A percentile compares a stretch with the other conserved stretches of the same genome.
Evolutionary conservation across 2,113 vertebrate genomes (phyloP).

Genomic region (Lamprotornis superbus): DNA sequence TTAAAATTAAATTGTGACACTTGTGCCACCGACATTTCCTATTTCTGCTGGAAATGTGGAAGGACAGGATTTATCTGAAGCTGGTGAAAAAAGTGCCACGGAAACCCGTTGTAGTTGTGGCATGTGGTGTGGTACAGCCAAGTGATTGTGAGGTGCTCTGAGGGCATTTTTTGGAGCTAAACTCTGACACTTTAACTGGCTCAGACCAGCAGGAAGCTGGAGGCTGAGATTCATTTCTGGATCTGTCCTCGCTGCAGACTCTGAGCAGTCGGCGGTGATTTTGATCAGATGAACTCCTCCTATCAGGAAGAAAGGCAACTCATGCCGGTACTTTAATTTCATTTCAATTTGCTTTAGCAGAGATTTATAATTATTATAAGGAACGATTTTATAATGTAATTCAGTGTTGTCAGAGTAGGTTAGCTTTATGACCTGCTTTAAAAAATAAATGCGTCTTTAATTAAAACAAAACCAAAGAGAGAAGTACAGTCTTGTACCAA

Average conservation of each 20-base stretch:
- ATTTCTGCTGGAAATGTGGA: not conserved
- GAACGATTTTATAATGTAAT: conserved; percentile 59
- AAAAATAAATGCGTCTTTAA: conserved; percentile 70
- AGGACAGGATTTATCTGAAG: not conserved
- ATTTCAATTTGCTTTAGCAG: conserved; percentile 62
- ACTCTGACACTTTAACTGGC: not conserved
- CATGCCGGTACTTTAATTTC: conserved; percentile 12
- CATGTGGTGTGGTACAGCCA: not conserved
- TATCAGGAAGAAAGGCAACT: conserved; percentile 5
- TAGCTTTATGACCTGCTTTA: conserved; percentile 67
- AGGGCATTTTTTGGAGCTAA: not conserved
- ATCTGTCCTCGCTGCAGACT: not conserved
- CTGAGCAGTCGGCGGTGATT: not conserved
- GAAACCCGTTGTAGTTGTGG: not conserved
- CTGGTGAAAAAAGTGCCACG: not conserved
- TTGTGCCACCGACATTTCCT: not conserved
- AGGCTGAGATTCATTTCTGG: not conserved
- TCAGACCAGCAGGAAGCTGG: not conserved
- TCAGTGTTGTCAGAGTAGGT: conserved; percentile 61
- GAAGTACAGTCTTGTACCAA: conserved; percentile 66
- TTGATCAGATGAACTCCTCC: not conserved
- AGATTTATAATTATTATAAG: conserved; percentile 62
- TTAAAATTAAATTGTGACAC: not conserved
- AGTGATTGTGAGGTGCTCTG: not conserved
- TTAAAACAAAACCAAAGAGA: conserved; percentile 71